Conservation (phyloP, 2,888 invertebrate species). For the Masnerella sp. region DNA sequence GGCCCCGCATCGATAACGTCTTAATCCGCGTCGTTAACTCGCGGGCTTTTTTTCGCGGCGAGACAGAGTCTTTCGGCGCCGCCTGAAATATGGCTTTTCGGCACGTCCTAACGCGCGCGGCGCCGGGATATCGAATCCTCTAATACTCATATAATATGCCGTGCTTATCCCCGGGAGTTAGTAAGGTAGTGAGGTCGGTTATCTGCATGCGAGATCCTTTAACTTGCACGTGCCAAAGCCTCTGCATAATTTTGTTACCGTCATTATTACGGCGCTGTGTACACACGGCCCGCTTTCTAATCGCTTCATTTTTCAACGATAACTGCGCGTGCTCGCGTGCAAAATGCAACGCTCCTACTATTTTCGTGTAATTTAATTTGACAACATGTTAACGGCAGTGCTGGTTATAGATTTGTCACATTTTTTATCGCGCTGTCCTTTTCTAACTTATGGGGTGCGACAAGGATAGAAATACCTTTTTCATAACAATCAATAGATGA, state of each 20-base stretch:
- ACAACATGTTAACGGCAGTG: too few relatives aligned
- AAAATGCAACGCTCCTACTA: neutral
- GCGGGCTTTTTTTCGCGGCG: neutral
- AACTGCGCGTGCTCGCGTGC: conserved; percentile 14
- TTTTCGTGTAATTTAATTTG: neutral
- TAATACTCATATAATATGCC: conserved; percentile 60
- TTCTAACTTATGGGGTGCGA: too few relatives aligned
- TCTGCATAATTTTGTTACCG: conserved; percentile 56
- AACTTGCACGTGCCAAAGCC: conserved; percentile 56
- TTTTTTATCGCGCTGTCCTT: too few relatives aligned
- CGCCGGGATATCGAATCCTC: conserved; percentile 53
- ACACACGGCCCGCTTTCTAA: conserved; percentile 26
- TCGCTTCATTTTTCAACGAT: conserved; percentile 48
- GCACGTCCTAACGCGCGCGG: conserved; percentile 36
- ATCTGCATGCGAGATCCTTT: conserved; percentile 59
- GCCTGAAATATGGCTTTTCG: conserved; percentile 51
- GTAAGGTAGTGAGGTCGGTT: conserved; percentile 56
- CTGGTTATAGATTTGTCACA: too few relatives aligned
- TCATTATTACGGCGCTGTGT: conserved; percentile 37
- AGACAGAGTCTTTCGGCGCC: neutral
- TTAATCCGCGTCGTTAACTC: conserved; percentile 19
- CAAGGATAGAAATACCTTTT: too few relatives aligned
- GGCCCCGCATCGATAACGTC: conserved; percentile 33
- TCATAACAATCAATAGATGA: too few relatives aligned
- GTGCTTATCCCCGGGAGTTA: conserved; percentile 57